Evolutionary conservation across 1,140 invertebrate species (phyloP), one percentile per base, ranked within the genome.

Genomic region (Nasonia vitripennis): DNA sequence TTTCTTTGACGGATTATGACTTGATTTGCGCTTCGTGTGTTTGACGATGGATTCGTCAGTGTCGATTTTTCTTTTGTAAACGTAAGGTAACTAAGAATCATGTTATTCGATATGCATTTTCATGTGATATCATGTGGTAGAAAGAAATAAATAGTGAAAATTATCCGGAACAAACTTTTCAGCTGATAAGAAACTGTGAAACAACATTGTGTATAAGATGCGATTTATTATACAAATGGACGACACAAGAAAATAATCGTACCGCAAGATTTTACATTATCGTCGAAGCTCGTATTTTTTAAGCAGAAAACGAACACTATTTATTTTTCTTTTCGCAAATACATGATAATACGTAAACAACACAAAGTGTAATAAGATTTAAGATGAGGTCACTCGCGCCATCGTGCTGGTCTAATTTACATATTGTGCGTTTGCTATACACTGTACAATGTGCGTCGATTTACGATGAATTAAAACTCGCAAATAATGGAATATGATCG

Each of bases 81-180:
- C 7, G n/a, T 48, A 41, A 68, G 31, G 67, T 73, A 71, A 34
- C 41, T 17, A 78, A 77, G 51, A 67, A 45, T 83, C 12, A 62
- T 41, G 55, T 48, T 68, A 83, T 27, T 67, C 11, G 14, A 77
- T 67, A 48, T 77, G 17, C 55, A 83, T 51, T 78, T 67, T 77
- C 4, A 31, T 82, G 73, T 31, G n/a, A 83, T 83, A 77, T 27
- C 10, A 83, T 23, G 80, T 31, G 45, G 45, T 70, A 75, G n/a
- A 45, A 27, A 67, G n/a, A 68, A 67, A 45, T 34, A 83, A 62
- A 51, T 55, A 45, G 27, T 74, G n/a, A 31, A 34, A 31, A 51
- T 1, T 31, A 73, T 73, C 71, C 7, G 37, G n/a, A 11, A 27
- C 17, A 70, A 45, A 20, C 0, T 45, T 80, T 51, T 34, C 11